These are phyloP conservation scores for Callospermophilus lateralis DNA, from an alignment of 2,113 vertebrate species.

Conservation along the genomic window DNA sequence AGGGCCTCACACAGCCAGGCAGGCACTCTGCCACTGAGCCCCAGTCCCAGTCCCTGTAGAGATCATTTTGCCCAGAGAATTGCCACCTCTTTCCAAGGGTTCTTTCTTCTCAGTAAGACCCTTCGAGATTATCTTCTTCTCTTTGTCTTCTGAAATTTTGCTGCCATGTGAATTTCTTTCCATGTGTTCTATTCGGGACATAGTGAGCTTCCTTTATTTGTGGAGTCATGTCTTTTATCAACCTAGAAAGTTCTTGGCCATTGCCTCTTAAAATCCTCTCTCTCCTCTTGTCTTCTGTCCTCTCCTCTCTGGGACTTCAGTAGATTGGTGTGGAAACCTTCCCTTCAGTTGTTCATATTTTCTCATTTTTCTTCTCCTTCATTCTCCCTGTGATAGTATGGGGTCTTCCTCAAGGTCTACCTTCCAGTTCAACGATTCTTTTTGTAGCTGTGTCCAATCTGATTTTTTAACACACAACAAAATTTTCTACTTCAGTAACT, in stretches of 20 bases:
- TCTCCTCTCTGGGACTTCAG: neutral
- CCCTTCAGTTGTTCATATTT: neutral
- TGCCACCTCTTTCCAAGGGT: accelerated
- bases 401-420: neutral
- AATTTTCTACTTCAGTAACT: neutral
- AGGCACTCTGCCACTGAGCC: too few species aligned
- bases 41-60: neutral
- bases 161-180: neutral
- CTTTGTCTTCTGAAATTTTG: neutral
- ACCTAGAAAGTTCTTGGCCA: neutral
- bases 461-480: neutral
- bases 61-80: neutral
- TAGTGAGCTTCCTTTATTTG: neutral
- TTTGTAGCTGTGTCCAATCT: neutral
- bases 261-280: neutral
- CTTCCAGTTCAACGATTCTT: neutral
- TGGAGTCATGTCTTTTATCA: neutral
- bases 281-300: neutral
- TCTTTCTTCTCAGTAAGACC: neutral
- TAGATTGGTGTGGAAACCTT: neutral
- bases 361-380: neutral
- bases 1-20: too few species aligned
- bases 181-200: neutral
- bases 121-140: neutral
- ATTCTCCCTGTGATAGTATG: neutral